Evolutionary conservation across 2,797 vertebrate genomes (phyloP), one percentile per base, ranked within the genome.

Genomic region (Poecilia wingei): DNA sequence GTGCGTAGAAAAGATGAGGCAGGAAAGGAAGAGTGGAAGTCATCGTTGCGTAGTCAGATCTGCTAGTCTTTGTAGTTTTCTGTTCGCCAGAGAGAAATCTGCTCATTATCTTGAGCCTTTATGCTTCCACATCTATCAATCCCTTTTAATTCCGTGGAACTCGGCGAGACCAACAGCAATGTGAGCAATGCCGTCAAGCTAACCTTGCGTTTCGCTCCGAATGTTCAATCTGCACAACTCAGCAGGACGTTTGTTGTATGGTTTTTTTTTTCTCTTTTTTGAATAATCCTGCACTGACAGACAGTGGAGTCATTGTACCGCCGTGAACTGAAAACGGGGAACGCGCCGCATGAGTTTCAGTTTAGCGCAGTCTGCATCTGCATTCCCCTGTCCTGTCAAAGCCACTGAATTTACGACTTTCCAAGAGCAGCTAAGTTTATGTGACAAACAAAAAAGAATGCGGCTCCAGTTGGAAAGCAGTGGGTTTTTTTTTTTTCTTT

Each of bases 21-120:
- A 86, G 57, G 49, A 53, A 33, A 79, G 75, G 49, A 77, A 89
- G 86, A 90, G 82, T 88, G 78, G 89, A 91, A 91, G 91, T 90
- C 89, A 92, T 84, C 69, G 74, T 64, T 45, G 79, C 74, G 90
- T 93, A 93, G 92, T 94, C 87, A 90, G 89, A 93, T 92, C 88
- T 87, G 83, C 84, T 87, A 77, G 87, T 88, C 80, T 86, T 80
- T 83, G 87, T 87, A 83, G 82, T 80, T 92, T 88, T 85, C 81
- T 83, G 82, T 91, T 91, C 87, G 90, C 88, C 90, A 93, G 88
- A 91, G 90, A 86, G 66, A 49, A 78, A 86, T 91, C 84, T 74
- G 36, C 77, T 83, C 82, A 86, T 83, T 77, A 84, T 87, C 82
- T 85, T 77, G 49, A 84, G 81, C 79, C 76, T 82, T 89, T 82